Base-by-base conservation (phyloP, 2,113 vertebrate genomes). In the Crotalus viridis region DNA sequence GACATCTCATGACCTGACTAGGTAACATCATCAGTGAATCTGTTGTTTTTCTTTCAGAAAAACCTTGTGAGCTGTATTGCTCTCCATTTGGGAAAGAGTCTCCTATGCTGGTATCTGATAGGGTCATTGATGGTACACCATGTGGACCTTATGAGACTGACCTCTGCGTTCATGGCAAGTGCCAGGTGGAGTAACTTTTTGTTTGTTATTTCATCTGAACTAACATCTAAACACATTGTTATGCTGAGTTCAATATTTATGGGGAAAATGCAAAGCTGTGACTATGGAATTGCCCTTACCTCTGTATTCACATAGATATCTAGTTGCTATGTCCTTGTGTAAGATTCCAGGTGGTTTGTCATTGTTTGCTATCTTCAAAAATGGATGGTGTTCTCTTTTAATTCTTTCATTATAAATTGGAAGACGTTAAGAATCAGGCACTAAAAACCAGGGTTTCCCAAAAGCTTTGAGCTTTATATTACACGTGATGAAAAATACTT, bases 61-160 rank as follows among this genome's bases (percentile, higher is more conserved):
- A 99, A 93, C 99, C 99, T 0, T 99, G 99, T 89, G 98, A 98
- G 91, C 97, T 99, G 92, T 98, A 98, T 97, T 99, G 99, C 97
- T 98, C 98, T 10, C 98, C 98, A 0, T 93, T 98, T 61, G 99
- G 98, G 81, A 98, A 98, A 89, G 99, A 99, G 81, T 96, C 98
- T 5, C 98, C 99, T 0, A 95, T 98, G 89, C 96, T 99, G 96
- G 96, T 99, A 96, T 93, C 99, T 2, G 99, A 99, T 93, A 97
- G 98, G 91, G 99, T 99, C 91, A 98, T 99, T 28, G 99, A 99
- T 52, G 99, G 99, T 17, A 99, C 99, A 1, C 98, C 99, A 0
- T 99, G 99, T 21, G 99, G 99, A 85, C 99, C 99, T 6, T 99
- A 99, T 0, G 99, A 99, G 97, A 97, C 97, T 0, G 99, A 99